Evolutionary conservation across 2,113 vertebrate genomes (phyloP).

Genomic region (Mastomys natalensis): DNA sequence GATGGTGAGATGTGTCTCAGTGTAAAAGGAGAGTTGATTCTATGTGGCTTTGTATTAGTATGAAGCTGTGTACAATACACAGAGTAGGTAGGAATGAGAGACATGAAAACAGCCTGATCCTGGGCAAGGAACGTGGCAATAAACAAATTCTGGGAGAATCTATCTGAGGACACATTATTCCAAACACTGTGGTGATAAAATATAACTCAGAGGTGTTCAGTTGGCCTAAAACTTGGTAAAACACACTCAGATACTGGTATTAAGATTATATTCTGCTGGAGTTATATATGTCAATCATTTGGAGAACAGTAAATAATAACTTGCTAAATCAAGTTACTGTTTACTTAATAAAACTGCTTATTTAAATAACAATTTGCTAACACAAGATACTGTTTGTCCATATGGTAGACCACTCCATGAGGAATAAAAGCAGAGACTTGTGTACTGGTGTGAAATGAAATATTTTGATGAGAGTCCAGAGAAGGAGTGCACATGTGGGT

Average conservation of each 20-base stretch:
- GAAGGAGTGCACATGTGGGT: neutral
- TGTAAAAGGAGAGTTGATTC: neutral
- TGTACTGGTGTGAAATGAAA: neutral
- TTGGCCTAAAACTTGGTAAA: conserved; percentile 14
- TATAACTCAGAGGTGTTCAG: conserved; percentile 20
- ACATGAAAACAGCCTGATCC: neutral
- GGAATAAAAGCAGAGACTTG: conserved; percentile 11
- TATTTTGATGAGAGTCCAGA: neutral
- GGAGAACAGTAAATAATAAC: neutral
- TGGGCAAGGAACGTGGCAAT: neutral
- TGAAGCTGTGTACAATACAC: neutral
- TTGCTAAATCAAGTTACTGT: neutral
- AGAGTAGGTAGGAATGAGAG: neutral
- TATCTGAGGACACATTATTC: neutral
- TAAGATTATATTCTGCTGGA: neutral
- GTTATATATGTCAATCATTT: neutral
- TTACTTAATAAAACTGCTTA: too few species aligned
- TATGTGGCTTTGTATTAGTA: neutral
- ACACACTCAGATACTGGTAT: conserved; percentile 22
- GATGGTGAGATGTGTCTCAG: neutral
- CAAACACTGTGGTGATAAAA: conserved; percentile 35
- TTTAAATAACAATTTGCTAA: neutral
- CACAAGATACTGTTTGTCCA: neutral
- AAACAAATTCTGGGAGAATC: neutral
- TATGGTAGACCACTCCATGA: neutral